Percentiles rank a stretch among this genome's conserved stretches.
These are phyloP conservation scores for Thera obeliscata DNA, from an alignment of 2,888 invertebrate species.

Conservation along the genomic window DNA sequence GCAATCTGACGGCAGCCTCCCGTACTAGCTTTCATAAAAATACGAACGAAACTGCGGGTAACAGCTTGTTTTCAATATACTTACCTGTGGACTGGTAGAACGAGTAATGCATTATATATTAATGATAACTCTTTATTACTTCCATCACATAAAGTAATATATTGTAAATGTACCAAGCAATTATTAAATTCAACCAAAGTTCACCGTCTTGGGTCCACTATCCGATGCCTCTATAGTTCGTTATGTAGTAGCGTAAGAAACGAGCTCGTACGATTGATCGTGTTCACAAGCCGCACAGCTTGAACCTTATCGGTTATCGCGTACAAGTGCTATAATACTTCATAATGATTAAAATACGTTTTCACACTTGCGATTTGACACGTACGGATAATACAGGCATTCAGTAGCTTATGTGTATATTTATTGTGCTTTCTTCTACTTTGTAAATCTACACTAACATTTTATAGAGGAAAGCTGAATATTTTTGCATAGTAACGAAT, in stretches of 20 bases:
- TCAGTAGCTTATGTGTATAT: neutral
- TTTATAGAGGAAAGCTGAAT: too few relatives aligned
- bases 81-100: too few relatives aligned
- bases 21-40: too few relatives aligned
- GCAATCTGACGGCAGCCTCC: too few relatives aligned
- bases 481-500: too few relatives aligned
- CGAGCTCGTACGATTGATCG: slow-evolving; percentile 66
- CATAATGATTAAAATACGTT: slow-evolving; percentile 79
- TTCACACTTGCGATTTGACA: slow-evolving; percentile 68
- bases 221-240: slow-evolving; percentile 5
- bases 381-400: slow-evolving; percentile 55
- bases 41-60: too few relatives aligned
- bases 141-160: too few relatives aligned
- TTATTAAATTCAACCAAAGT: neutral
- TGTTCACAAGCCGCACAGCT: slow-evolving; percentile 53
- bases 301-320: slow-evolving; percentile 60
- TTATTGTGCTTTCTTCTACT: neutral
- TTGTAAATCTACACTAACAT: neutral
- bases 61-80: too few relatives aligned
- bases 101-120: too few relatives aligned
- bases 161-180: too few relatives aligned
- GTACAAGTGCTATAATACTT: slow-evolving; percentile 49
- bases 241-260: slow-evolving; percentile 15
- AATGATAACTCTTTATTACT: too few relatives aligned
- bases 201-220: neutral